phyloP scores from a whole-genome alignment of 2,113 vertebrate species.

The Hippocampus guttulatus region DNA sequence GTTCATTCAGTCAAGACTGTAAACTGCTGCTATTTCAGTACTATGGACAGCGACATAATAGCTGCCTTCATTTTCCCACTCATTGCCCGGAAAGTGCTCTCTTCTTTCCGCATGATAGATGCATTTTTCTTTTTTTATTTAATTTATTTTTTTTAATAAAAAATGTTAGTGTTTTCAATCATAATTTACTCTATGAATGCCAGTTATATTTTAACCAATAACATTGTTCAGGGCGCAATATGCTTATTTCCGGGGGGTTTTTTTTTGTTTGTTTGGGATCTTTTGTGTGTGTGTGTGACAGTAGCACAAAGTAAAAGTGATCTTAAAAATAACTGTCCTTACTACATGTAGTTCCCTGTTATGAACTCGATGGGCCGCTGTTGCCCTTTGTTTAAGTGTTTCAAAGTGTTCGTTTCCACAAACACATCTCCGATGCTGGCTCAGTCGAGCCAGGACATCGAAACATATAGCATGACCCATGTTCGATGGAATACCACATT shows the following conservation, averaged over 20 bases:
- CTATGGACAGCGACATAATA: slow-evolving; percentile 10
- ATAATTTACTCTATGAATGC: background rate
- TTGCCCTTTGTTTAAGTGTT: slow-evolving; percentile 66
- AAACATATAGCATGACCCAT: background rate
- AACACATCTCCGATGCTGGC: slow-evolving; percentile 8
- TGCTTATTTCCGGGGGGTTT: background rate
- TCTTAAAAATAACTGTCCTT: rapidly evolving
- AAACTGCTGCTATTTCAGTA: background rate
- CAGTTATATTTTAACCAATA: background rate
- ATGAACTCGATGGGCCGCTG: slow-evolving; percentile 84
- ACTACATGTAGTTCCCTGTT: slow-evolving; percentile 67
- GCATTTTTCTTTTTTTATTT: background rate
- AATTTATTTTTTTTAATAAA: background rate
- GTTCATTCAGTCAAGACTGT: background rate
- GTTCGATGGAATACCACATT: background rate
- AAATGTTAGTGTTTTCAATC: background rate
- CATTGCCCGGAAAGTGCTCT: too few species aligned
- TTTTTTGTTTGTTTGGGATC: too few species aligned
- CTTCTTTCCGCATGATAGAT: too few species aligned
- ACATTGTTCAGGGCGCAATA: too few species aligned
- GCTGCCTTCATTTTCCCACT: background rate
- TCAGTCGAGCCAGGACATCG: background rate
- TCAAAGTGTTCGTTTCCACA: background rate
- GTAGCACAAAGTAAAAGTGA: background rate
- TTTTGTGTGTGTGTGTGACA: too few species aligned